phyloP scores from a whole-genome alignment of 2,797 vertebrate genomes.

The Argyrosomus regius region DNA sequence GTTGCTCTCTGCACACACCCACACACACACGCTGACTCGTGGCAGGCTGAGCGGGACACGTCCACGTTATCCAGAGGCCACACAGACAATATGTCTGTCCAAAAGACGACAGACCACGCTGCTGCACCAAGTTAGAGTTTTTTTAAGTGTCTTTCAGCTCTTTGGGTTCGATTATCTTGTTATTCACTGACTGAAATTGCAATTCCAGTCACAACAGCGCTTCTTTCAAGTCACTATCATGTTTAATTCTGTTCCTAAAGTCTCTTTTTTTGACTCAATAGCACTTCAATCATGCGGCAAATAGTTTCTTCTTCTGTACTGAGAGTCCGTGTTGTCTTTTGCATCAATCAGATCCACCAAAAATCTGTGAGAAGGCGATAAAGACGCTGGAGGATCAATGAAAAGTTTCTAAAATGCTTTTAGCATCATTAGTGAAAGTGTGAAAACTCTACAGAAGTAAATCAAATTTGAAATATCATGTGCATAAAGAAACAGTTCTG shows the following conservation, averaged over 20 bases:
- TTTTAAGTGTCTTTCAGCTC: neutral
- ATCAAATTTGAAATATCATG: too few relatives aligned
- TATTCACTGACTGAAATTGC: neutral
- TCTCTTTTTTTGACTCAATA: constrained; percentile 26
- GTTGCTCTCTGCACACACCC: constrained; percentile 22
- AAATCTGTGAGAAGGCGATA: constrained; percentile 1
- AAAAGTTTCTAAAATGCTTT: neutral
- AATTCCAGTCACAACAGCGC: neutral
- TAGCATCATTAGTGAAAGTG: neutral
- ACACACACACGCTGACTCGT: neutral
- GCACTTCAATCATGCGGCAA: constrained; percentile 1
- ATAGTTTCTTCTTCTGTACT: neutral
- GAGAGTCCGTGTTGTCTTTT: neutral
- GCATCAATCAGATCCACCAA: neutral
- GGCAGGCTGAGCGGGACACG: constrained; percentile 18
- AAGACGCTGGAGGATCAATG: neutral
- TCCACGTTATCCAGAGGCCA: neutral
- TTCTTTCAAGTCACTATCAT: neutral
- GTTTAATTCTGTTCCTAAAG: neutral
- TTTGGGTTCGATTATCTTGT: neutral
- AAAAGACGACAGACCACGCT: neutral
- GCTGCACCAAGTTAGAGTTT: neutral
- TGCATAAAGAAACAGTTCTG: neutral
- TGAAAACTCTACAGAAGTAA: too few relatives aligned
- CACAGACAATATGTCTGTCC: neutral